Evolutionary conservation across 2,113 vertebrate species (phyloP).

Genomic region (Microcebus jonahi): DNA sequence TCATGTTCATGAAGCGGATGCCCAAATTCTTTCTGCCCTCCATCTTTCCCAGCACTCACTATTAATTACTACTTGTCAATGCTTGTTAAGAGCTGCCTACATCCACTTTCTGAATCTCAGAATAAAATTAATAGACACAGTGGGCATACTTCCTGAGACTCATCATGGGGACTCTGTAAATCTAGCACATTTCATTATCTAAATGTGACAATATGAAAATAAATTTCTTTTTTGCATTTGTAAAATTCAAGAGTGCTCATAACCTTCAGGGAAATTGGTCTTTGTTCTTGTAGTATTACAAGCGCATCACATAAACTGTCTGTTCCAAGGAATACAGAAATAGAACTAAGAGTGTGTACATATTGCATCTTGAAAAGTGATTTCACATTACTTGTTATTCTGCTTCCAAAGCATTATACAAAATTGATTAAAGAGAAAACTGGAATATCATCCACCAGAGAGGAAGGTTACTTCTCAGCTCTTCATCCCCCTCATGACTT

Average conservation of each 20-base stretch:
- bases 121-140: background rate
- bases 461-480: background rate
- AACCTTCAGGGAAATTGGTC: slow-evolving; percentile 61
- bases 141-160: background rate
- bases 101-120: slow-evolving; percentile 7
- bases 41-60: background rate
- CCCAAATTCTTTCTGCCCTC: background rate
- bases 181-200: slow-evolving; percentile 31
- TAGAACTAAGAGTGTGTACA: slow-evolving; percentile 17
- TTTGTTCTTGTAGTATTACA: slow-evolving; percentile 60
- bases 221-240: background rate
- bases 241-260: slow-evolving; percentile 36
- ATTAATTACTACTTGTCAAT: background rate
- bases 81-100: background rate
- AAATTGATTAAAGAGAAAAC: slow-evolving; percentile 40
- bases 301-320: slow-evolving; percentile 44
- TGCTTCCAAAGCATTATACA: slow-evolving; percentile 46
- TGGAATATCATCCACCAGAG: background rate
- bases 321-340: slow-evolving; percentile 35
- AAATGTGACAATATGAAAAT: slow-evolving; percentile 18
- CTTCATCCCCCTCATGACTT: background rate
- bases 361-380: slow-evolving; percentile 56
- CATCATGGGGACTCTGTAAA: background rate
- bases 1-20: background rate
- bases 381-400: slow-evolving; percentile 16